Base-by-base conservation (phyloP, 1,140 invertebrate genomes). In the Cataglyphis hispanica region DNA sequence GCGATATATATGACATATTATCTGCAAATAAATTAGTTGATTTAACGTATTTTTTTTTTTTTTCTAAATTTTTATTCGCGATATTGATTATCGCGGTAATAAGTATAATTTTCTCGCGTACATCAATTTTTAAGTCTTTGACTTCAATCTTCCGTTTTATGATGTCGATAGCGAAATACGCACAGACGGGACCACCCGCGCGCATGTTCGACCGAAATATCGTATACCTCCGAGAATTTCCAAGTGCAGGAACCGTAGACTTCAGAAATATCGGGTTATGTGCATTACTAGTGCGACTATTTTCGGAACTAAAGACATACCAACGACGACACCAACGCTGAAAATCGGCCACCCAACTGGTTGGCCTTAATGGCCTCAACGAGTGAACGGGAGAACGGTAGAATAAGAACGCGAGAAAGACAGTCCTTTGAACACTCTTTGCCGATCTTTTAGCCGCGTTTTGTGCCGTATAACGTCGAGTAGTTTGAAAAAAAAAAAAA, bases 271-370 rank as follows among this genome's bases (percentile, higher is more conserved):
- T 77, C 76, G 58, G 80, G 58, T 78, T 61, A 53, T 58, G 50
- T 43, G 50, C 74, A 61, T 74, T 56, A 69, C 78, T 43, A 77
- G 78, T 13, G 67, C 31, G 37, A 64, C 87, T 89, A 89, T 89
- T 89, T 89, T 88, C 80, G 66, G 64, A 87, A 6, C 37, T 53
- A 69, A 70, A 72, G 77, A 88, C 53, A 58, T 25, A 37, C 58
- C 40, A 63, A 61, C 80, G n/a, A 70, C 86, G 86, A 88, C 66
- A 88, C 69, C 31, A 66, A 85, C 37, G 86, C 2, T 81, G 69
- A 37, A 81, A 88, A 89, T 89, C 87, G 87, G 87, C 87, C 87
- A 89, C 87, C 87, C 87, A 89, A 50, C 75, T 43, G 69, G 83
- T 46, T 22, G 22, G 61, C 56, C 84, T 60, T 88, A 89, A 89